Evolutionary conservation across 2,113 vertebrate species (phyloP), one percentile per base, ranked within the genome.

Genomic region (Ptyas mucosa): DNA sequence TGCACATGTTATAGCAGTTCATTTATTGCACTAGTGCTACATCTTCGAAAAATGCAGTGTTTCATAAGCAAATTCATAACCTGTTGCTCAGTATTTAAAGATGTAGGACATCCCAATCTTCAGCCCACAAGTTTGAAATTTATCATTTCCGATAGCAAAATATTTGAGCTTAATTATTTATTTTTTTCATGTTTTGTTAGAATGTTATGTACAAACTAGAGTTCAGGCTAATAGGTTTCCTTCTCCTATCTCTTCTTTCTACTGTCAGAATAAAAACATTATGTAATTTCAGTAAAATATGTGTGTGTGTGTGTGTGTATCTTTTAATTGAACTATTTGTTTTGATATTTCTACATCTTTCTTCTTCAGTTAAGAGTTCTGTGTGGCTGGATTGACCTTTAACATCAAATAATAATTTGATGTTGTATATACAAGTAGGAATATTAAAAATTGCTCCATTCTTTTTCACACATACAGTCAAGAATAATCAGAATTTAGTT

Each of bases 241-340:
- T 18, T 20, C 39, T 52, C 81, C 51, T 29, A 87, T 52, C 54
- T 58, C 6, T 92, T 91, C 69, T 96, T 96, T 5, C 90, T 89
- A 95, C 61, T 92, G 94, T 91, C 52, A 95, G 55, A 97, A 97
- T 97, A 97, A 97, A 96, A 86, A 93, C 94, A 95, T 95, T 94
- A 89, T 94, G 52, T 96, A 96, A 94, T 20, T 2, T 92, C 51
- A 90, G n/a, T 85, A 93, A 55, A 94, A 94, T 81, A 26, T 94
- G 92, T 95, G 91, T 91, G 26, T 1, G 91, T 91, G 26, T 1
- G 55, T 88, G 58, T 96, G 39, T 88, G 57, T 96, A 26, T 97
- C 39, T 92, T 94, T 96, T 95, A 52, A 91, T 93, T 39, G 85
- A 94, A 43, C 91, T 51, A 1, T 93, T 94, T 24, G 86, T 2